Conservation (phyloP, 2,888 invertebrate species). For the Tortrix viridana region DNA sequence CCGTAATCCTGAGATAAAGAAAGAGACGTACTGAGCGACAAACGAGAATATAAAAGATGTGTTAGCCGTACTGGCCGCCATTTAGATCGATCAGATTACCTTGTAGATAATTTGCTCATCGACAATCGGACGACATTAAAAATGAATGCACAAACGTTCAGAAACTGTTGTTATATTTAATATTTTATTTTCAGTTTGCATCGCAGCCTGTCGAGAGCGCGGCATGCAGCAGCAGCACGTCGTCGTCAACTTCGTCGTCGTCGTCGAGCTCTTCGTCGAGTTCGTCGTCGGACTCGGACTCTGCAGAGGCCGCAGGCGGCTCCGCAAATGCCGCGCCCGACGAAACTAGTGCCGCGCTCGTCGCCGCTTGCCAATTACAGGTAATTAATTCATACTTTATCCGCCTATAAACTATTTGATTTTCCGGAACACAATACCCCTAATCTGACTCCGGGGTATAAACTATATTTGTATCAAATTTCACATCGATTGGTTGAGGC, state of each 20-base stretch:
- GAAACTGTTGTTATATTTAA: neutral
- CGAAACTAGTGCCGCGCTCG: constrained; percentile 84
- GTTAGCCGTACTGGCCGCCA: too few relatives aligned
- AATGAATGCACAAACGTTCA: neutral
- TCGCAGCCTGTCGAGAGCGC: constrained; percentile 68
- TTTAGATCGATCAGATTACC: too few relatives aligned
- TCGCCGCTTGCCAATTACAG: constrained; percentile 83
- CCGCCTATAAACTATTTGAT: too few relatives aligned
- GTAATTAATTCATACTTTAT: constrained; percentile 50
- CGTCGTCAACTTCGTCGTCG: constrained; percentile 74
- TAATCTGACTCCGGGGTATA: too few relatives aligned
- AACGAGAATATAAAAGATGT: too few relatives aligned
- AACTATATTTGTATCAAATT: too few relatives aligned
- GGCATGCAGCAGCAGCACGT: constrained; percentile 74
- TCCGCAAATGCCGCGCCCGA: constrained; percentile 70
- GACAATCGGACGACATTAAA: too few relatives aligned
- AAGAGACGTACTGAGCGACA: too few relatives aligned
- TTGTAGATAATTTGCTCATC: too few relatives aligned
- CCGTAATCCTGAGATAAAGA: too few relatives aligned
- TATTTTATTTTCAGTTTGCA: constrained; percentile 61
- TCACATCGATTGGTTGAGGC: too few relatives aligned
- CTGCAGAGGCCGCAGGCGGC: constrained; percentile 72
- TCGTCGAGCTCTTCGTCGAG: constrained; percentile 78
- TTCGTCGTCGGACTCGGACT: constrained; percentile 77
- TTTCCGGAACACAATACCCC: too few relatives aligned